Conservation (phyloP, 2,888 invertebrate species). For the Tholera decimalis region DNA sequence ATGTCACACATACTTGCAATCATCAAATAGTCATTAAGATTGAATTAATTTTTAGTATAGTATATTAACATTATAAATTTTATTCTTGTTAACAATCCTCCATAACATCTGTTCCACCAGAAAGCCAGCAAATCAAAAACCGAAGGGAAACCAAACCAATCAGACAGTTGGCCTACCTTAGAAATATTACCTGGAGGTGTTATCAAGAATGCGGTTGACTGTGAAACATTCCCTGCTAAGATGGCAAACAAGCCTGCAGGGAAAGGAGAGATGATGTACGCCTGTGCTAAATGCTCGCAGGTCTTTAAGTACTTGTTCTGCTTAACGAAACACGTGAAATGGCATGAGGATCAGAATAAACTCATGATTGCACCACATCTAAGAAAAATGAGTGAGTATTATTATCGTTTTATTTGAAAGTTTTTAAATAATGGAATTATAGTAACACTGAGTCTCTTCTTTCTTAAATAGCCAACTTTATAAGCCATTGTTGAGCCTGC, state of each 20-base stretch:
- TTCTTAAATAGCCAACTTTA: too few species aligned
- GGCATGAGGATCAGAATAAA: conserved; percentile 80
- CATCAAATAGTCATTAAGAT: neutral
- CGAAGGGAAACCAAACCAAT: conserved; percentile 57
- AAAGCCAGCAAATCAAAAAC: conserved; percentile 43
- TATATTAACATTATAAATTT: neutral
- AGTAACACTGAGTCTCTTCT: too few species aligned
- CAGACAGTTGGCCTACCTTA: conserved; percentile 85
- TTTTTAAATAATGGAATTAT: too few species aligned
- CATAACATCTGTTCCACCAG: conserved; percentile 14
- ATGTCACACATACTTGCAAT: neutral
- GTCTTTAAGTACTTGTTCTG: conserved; percentile 81
- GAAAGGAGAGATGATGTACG: conserved; percentile 80
- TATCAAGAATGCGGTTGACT: conserved; percentile 79
- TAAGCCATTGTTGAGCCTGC: too few species aligned
- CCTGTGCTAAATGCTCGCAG: conserved; percentile 84
- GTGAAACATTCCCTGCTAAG: conserved; percentile 54
- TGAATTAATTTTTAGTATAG: too few species aligned
- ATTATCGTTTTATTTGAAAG: neutral
- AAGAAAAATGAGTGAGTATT: conserved; percentile 70
- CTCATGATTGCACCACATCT: conserved; percentile 49
- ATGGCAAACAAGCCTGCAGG: conserved; percentile 37
- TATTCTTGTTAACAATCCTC: neutral
- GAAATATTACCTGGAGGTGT: conserved; percentile 87
- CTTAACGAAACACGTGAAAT: conserved; percentile 84